These are phyloP conservation scores for Homalodisca vitripennis DNA, from an alignment of 1,140 invertebrate species.

Conservation along the genomic window DNA sequence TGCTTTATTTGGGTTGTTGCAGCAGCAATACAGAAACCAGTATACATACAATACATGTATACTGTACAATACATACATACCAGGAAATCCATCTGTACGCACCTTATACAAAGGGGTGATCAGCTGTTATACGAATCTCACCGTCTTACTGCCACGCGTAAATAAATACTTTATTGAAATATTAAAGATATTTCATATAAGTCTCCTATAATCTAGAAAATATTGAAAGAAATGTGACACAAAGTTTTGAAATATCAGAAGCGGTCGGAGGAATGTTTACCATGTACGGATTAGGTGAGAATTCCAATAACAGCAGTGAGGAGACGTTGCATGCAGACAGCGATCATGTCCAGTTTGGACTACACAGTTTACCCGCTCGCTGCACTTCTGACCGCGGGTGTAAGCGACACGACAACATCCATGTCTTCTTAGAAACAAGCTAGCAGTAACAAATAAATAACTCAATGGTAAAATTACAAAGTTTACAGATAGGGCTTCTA, in stretches of 20 bases:
- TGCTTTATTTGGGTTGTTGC: constrained; percentile 26
- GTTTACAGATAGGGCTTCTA: constrained; percentile 20
- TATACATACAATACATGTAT: constrained; percentile 23
- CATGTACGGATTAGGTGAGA: neutral
- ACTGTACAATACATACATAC: too few relatives aligned
- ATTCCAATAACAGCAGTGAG: constrained; percentile 11
- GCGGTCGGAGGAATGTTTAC: constrained; percentile 19
- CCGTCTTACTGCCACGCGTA: constrained; percentile 1
- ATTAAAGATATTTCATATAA: too few relatives aligned
- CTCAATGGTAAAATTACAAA: constrained; percentile 23
- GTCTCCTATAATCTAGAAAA: too few relatives aligned
- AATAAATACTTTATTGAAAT: too few relatives aligned
- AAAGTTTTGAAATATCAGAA: neutral
- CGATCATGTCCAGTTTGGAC: constrained; percentile 12
- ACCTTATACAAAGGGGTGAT: neutral
- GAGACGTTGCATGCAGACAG: neutral
- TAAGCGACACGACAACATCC: constrained; percentile 11
- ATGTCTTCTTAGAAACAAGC: constrained; percentile 21
- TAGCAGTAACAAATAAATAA: constrained; percentile 24
- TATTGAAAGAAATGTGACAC: neutral
- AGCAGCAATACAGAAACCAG: constrained; percentile 25
- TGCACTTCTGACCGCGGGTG: neutral
- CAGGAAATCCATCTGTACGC: neutral
- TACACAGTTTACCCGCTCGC: neutral
- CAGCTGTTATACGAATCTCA: constrained; percentile 18